Conservation (phyloP, 2,888 invertebrate species). For the Dicyrtomina minuta region DNA sequence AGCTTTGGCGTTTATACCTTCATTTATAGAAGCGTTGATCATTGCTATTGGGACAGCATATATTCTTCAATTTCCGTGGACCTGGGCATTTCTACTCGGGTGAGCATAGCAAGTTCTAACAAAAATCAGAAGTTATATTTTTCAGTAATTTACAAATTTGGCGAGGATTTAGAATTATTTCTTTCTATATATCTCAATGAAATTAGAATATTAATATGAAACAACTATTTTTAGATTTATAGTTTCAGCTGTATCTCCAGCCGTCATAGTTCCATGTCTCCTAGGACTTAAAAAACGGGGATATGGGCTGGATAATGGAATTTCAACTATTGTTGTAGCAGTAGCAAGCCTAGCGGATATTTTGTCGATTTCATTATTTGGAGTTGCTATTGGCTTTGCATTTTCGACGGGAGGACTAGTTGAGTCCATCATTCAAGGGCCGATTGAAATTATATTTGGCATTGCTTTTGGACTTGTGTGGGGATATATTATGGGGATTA, state of each 20-base stretch:
- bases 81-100: constrained; percentile 63
- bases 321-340: constrained; percentile 72
- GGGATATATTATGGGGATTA: constrained; percentile 37
- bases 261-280: constrained; percentile 71
- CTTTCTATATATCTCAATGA: not conserved
- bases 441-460: constrained; percentile 43
- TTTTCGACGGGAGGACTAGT: constrained; percentile 61
- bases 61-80: constrained; percentile 64
- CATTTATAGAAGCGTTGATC: constrained; percentile 62
- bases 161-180: not conserved
- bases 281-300: constrained; percentile 65
- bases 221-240: constrained; percentile 61
- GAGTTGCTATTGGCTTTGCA: constrained; percentile 66
- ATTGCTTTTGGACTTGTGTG: constrained; percentile 39
- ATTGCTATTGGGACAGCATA: constrained; percentile 61
- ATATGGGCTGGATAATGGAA: constrained; percentile 70
- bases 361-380: constrained; percentile 71
- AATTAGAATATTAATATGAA: not conserved
- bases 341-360: constrained; percentile 76
- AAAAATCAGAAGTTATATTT: not conserved
- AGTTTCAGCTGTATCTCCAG: constrained; percentile 71
- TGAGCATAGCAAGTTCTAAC: constrained; percentile 51
- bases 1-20: constrained; percentile 64
- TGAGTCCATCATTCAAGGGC: constrained; percentile 41
- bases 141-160: not conserved